Percentiles rank a stretch among this genome's conserved stretches.
These are phyloP conservation scores for Apodemus sylvaticus DNA, from an alignment of 2,113 vertebrate genomes.

Conservation along the genomic window DNA sequence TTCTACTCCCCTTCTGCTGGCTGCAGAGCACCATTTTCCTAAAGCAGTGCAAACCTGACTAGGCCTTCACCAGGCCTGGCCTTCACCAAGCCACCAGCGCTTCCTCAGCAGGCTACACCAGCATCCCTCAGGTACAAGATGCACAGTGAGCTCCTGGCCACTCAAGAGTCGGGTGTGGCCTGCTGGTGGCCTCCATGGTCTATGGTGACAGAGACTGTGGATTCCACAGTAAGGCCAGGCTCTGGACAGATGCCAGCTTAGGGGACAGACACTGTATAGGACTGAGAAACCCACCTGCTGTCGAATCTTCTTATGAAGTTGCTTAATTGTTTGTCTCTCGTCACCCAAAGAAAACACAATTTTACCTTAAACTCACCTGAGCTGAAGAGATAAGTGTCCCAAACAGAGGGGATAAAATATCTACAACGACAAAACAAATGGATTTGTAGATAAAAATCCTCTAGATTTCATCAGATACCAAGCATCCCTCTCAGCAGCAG, in stretches of 20 bases:
- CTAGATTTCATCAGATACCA: background rate
- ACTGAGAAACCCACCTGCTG: background rate
- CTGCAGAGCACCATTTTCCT: background rate
- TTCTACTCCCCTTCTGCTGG: background rate
- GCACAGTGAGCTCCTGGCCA: background rate
- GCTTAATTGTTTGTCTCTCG: slow-evolving; percentile 1
- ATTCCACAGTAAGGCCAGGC: background rate
- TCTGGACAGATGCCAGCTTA: background rate
- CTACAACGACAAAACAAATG: slow-evolving; percentile 84
- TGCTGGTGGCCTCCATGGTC: rapidly evolving
- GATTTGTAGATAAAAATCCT: slow-evolving; percentile 32
- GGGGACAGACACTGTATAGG: background rate
- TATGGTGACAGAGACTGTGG: background rate
- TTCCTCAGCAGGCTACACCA: background rate
- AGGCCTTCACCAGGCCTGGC: background rate
- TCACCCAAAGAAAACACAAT: background rate
- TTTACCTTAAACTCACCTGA: slow-evolving; percentile 89
- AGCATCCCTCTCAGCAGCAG: background rate
- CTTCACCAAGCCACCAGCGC: background rate
- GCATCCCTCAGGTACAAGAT: background rate
- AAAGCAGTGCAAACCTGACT: background rate
- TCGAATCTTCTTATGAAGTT: background rate
- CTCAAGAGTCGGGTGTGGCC: background rate
- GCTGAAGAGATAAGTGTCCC: slow-evolving; percentile 95
- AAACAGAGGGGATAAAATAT: slow-evolving; percentile 97